These are phyloP conservation scores for Gasterosteus aculeatus DNA, from an alignment of 2,113 vertebrate genomes.

Conservation along the genomic window DNA sequence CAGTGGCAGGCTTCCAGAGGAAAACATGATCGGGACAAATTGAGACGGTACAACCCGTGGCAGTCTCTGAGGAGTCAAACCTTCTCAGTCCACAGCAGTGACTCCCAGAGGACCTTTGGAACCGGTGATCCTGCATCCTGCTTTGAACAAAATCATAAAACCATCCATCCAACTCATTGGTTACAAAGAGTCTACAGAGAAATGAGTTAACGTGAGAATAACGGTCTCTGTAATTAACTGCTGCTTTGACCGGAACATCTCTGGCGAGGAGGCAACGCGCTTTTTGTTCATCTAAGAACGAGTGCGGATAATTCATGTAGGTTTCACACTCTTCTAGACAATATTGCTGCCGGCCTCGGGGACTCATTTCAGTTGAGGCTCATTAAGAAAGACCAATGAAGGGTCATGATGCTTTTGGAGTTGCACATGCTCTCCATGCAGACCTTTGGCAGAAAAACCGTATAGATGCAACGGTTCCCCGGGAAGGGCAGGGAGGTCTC, in stretches of 20 bases:
- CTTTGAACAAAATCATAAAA: slow-evolving; percentile 2
- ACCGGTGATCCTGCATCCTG: slow-evolving; percentile 1
- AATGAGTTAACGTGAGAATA: not conserved
- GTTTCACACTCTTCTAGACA: slow-evolving; percentile 20
- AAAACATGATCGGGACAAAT: not conserved
- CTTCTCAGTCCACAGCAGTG: slow-evolving; percentile 14
- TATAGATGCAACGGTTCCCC: slow-evolving; percentile 31
- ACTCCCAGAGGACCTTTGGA: slow-evolving; percentile 11
- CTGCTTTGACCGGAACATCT: slow-evolving; percentile 26
- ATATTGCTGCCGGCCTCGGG: slow-evolving; percentile 28
- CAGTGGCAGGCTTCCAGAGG: slow-evolving; percentile 4
- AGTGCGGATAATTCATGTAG: not conserved
- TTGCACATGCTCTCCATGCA: slow-evolving; percentile 23
- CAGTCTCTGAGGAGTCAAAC: slow-evolving; percentile 27
- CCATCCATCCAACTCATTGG: not conserved
- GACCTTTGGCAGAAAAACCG: slow-evolving; percentile 29
- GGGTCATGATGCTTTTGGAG: slow-evolving; percentile 45
- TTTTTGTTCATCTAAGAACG: slow-evolving; percentile 12
- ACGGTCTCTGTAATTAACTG: slow-evolving; percentile 12
- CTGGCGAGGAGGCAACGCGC: slow-evolving; percentile 17
- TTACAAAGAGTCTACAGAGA: slow-evolving; percentile 11
- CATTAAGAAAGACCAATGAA: slow-evolving; percentile 73
- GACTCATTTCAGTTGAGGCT: slow-evolving; percentile 46
- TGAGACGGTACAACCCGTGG: slow-evolving; percentile 2
- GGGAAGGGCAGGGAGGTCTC: slow-evolving; percentile 20